Percentiles rank a stretch among this genome's conserved stretches.
Conservation (phyloP, 1,140 invertebrate genomes). For the Macrosteles quadrilineatus region DNA sequence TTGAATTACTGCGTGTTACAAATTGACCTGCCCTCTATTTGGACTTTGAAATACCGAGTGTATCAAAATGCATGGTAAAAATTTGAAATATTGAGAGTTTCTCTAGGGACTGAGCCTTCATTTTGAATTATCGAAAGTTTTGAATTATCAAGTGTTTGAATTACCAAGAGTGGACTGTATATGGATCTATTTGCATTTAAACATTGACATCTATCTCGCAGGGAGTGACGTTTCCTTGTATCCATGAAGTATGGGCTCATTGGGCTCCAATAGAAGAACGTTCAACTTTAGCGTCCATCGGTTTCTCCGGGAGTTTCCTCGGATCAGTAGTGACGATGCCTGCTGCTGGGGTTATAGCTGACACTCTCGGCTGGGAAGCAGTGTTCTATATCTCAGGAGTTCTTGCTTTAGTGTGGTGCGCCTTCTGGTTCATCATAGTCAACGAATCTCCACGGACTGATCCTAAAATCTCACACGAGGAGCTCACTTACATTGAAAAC, state of each 20-base stretch:
- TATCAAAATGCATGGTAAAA: too few species aligned
- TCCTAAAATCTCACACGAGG: constrained; percentile 68
- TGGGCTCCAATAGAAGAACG: constrained; percentile 86
- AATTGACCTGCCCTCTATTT: too few species aligned
- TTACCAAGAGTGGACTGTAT: too few species aligned
- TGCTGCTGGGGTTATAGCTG: constrained; percentile 68
- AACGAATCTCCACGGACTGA: constrained; percentile 76
- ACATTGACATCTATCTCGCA: constrained; percentile 47
- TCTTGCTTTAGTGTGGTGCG: constrained; percentile 71
- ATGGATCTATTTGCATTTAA: too few species aligned
- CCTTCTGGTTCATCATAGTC: constrained; percentile 68
- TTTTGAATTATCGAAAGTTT: too few species aligned
- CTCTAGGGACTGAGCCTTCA: too few species aligned
- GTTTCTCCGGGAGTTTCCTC: constrained; percentile 80
- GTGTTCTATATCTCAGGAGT: constrained; percentile 79
- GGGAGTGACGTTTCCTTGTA: constrained; percentile 89
- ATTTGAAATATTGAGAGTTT: too few species aligned
- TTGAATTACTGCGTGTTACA: too few species aligned
- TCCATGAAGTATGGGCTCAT: constrained; percentile 82
- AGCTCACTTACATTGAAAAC: constrained; percentile 74
- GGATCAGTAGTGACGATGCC: constrained; percentile 81
- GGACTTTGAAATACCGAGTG: too few species aligned
- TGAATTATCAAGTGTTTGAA: too few species aligned
- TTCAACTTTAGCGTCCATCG: constrained; percentile 71
- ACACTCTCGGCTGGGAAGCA: constrained; percentile 76